These are phyloP conservation scores for Oeneis ivallda DNA, from an alignment of 2,888 invertebrate genomes.

Conservation along the genomic window DNA sequence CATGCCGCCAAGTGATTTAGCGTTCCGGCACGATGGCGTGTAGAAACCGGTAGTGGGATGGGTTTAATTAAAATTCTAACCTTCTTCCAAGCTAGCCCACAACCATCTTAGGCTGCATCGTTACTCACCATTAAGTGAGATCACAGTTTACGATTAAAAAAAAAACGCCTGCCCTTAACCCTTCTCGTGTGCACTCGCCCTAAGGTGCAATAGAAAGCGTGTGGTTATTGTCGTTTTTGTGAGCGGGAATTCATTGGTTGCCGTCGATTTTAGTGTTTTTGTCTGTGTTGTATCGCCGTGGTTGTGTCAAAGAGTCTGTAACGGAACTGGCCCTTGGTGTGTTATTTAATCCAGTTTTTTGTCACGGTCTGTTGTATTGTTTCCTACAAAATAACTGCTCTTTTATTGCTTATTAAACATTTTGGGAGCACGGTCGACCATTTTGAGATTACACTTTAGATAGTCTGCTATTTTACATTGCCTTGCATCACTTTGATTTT, in stretches of 20 bases:
- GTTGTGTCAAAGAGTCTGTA: slow-evolving; percentile 20
- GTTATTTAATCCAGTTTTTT: slow-evolving; percentile 25
- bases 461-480: neutral
- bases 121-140: too few species aligned
- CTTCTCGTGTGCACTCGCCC: neutral
- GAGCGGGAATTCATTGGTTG: slow-evolving; percentile 3
- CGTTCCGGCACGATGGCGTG: too few species aligned
- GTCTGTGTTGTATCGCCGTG: slow-evolving; percentile 15
- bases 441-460: neutral
- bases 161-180: neutral
- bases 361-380: slow-evolving; percentile 8
- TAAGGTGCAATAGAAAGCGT: slow-evolving; percentile 14
- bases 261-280: neutral
- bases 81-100: too few species aligned
- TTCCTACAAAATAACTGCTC: neutral
- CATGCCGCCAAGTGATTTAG: too few species aligned
- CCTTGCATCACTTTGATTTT: neutral
- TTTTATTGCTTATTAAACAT: neutral
- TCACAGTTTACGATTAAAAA: neutral
- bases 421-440: neutral
- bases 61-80: too few species aligned
- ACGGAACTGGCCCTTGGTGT: slow-evolving; percentile 23
- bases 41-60: too few species aligned
- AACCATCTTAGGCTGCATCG: too few species aligned
- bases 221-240: slow-evolving; percentile 14